Percentiles rank a stretch among this genome's conserved stretches.
Evolutionary conservation across 2,888 invertebrate genomes (phyloP).

Genomic region (Zygogramma bicolorata): DNA sequence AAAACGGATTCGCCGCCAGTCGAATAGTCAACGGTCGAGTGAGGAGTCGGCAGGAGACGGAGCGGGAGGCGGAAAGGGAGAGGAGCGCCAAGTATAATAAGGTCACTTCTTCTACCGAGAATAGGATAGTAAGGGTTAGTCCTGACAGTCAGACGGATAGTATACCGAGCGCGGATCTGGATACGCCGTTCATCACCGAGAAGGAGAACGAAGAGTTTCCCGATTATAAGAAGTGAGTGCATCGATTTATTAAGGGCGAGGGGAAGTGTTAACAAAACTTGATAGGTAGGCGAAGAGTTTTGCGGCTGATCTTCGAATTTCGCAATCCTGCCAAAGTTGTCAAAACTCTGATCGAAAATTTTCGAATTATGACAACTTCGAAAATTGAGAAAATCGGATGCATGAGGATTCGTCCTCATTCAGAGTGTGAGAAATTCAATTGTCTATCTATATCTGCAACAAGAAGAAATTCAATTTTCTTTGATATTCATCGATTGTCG

Average conservation of each 20-base stretch:
- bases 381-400: too few species aligned
- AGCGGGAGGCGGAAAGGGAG: neutral
- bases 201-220: slow-evolving; percentile 57
- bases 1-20: slow-evolving; percentile 41
- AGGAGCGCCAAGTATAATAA: slow-evolving; percentile 40
- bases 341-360: too few species aligned
- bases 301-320: too few species aligned
- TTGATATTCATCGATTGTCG: too few species aligned
- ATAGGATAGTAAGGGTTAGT: slow-evolving; percentile 61
- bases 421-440: too few species aligned
- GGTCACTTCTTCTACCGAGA: slow-evolving; percentile 56
- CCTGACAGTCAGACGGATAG: slow-evolving; percentile 65
- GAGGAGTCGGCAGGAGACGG: slow-evolving; percentile 20
- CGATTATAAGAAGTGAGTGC: slow-evolving; percentile 72
- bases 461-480: too few species aligned
- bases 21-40: slow-evolving; percentile 35
- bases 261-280: neutral
- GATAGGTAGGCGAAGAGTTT: too few species aligned
- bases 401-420: too few species aligned
- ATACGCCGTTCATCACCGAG: slow-evolving; percentile 44
- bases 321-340: too few species aligned
- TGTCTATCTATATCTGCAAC: too few species aligned
- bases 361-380: too few species aligned
- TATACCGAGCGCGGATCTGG: slow-evolving; percentile 41
- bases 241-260: neutral